Base-by-base conservation (phyloP, 2,113 vertebrate genomes). In the Aphyosemion australe region DNA sequence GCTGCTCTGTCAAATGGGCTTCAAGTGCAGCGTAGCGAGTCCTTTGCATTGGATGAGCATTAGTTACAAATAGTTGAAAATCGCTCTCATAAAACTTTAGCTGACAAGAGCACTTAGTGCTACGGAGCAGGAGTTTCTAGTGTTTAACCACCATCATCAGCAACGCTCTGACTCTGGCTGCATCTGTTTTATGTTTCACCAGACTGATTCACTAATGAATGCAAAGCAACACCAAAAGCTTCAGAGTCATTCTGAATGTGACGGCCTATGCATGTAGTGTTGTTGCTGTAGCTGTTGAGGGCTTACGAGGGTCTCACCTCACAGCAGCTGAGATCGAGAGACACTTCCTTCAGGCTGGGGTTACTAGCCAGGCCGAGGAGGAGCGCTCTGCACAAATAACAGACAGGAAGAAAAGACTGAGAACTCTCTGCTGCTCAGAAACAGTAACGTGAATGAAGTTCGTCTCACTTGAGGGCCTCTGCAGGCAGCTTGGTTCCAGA, bases 301-400 rank as follows among this genome's bases (percentile, higher is more conserved):
- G 34, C 41, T 14, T 9, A 12, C 12, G 31, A 53, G 4, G 0
- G 0, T 65, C 76, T 81, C 69, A 99, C 97, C 95, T 99, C 97
- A 85, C 97, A 98, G 90, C 89, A 96, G 93, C 96, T 98, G 83
- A 98, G 95, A 88, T 99, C 97, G 39, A 99, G 87, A 53, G 95
- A 94, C 51, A 99, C 96, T 9, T 95, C 96, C 82, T 94, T 96
- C 78, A 98, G 72, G 81, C 91, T 95, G 75, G 93, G 92, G 78
- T 99, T 99, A 88, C 95, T 96, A 82, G 97, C 95, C 89, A 99
- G 92, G 72, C 97, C 97, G 49, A 99, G 88, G 54, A 99, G 89
- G 62, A 99, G 94, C 0, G 97, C 96, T 91, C 97, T 99, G 84
- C 18, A 69, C 41, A 15, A 62, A 59, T 6, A 46, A 57, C 3